Conservation (phyloP, 1,140 invertebrate genomes). For the Bicyclus anynana region DNA sequence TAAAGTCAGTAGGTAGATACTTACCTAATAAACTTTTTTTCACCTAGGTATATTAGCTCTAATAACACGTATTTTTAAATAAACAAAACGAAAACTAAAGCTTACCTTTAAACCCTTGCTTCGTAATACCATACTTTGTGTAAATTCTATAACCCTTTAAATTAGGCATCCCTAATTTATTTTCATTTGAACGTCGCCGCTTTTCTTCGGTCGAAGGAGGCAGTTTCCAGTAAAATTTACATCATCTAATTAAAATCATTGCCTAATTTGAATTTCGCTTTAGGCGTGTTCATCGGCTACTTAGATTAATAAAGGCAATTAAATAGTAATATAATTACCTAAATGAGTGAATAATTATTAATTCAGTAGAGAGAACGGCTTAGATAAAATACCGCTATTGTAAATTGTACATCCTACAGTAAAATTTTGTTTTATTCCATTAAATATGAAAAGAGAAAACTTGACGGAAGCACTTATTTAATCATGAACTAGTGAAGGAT, state of each 20-base stretch:
- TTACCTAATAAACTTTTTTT: too few species aligned
- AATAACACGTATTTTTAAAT: too few species aligned
- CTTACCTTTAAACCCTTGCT: too few species aligned
- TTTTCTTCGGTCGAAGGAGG: constrained; percentile 16
- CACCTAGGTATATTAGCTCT: too few species aligned
- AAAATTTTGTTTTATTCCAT: too few species aligned
- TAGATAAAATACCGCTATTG: too few species aligned
- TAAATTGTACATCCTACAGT: neutral
- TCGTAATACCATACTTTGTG: neutral
- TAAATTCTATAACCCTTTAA: neutral
- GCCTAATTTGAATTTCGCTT: constrained; percentile 8
- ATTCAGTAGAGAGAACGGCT: neutral
- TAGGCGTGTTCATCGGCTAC: neutral
- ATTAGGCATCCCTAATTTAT: constrained; percentile 28
- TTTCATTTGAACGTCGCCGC: constrained; percentile 24
- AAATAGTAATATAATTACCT: neutral
- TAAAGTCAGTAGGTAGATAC: too few species aligned
- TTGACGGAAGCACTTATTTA: too few species aligned
- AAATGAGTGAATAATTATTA: neutral
- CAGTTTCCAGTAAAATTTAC: constrained; percentile 24
- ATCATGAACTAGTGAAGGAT: too few species aligned
- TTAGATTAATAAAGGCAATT: neutral
- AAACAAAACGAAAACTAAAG: too few species aligned
- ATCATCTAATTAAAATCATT: constrained; percentile 34
- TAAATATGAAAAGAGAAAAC: too few species aligned